Evolutionary conservation across 2,113 vertebrate genomes (phyloP), one percentile per base, ranked within the genome.

Genomic region (Ornithorhynchus anatinus): DNA sequence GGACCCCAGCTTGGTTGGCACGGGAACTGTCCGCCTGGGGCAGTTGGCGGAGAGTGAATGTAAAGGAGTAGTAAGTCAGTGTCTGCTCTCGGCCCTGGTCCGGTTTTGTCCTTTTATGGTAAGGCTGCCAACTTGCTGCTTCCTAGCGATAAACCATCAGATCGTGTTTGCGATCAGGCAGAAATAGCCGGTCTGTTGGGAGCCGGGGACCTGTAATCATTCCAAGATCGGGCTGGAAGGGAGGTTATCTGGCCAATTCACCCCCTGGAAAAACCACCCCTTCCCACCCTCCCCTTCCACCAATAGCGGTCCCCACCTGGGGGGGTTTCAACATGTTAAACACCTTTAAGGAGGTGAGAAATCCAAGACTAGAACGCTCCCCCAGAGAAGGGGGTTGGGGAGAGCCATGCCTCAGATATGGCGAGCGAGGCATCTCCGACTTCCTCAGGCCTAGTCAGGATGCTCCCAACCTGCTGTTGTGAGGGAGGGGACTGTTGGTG

Each of bases 91-190:
- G 35, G 59, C 32, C 82, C 68, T 50, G 50, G 68, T 63, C 16
- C n/a, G 60, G 42, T 73, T 90, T 89, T 92, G 70, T 48, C 93
- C 94, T 93, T 94, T 92, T 94, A 94, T 93, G 93, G 93, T 89
- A 74, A 88, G 68, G 77, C 89, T 85, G 81, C 71, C 48, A 80
- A 51, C 78, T 60, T 73, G 52, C 63, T 79, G 64, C 73, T 88
- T 77, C 82, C 35, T 69, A 69, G 84, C 76, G 82, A 80, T 88
- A 76, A 89, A 89, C 61, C 84, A 60, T 50, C 65, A 69, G 75
- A 90, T 84, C 75, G 66, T 72, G 86, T 81, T 87, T 80, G 89
- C 68, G 85, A 87, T 86, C 59, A 67, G 84, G 81, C 82, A 61
- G 77, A 87, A 81, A 86, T 77, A 72, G 69, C 80, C 63, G 58